Evolutionary conservation across 1,140 invertebrate genomes (phyloP).

Genomic region (Phocides pigmalion): DNA sequence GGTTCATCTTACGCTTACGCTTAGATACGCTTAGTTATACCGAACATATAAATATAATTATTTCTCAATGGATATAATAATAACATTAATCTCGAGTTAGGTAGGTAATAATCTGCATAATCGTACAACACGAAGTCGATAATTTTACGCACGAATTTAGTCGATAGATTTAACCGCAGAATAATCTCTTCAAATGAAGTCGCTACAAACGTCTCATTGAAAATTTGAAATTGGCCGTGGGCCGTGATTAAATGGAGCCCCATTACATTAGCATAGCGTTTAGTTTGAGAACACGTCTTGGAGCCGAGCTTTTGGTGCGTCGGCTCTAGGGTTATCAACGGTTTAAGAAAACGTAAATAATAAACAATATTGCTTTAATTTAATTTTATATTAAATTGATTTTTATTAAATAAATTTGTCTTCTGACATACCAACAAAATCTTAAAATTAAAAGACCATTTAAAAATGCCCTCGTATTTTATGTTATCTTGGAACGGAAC

Average conservation of each 20-base stretch:
- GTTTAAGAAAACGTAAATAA: not conserved
- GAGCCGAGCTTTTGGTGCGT: slow-evolving; percentile 47
- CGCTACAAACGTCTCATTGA: slow-evolving; percentile 70
- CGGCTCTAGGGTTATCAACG: slow-evolving; percentile 20
- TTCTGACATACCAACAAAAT: too few relatives aligned
- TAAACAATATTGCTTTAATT: too few relatives aligned
- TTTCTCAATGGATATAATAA: too few relatives aligned
- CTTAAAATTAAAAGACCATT: too few relatives aligned
- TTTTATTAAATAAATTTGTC: too few relatives aligned
- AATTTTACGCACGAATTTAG: not conserved
- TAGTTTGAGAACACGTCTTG: slow-evolving; percentile 72
- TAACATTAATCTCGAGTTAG: not conserved
- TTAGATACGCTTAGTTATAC: not conserved
- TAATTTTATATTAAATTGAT: too few relatives aligned
- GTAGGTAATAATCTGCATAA: not conserved
- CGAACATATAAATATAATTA: too few relatives aligned
- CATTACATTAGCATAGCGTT: slow-evolving; percentile 82
- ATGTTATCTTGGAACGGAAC: too few relatives aligned
- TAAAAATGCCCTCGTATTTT: too few relatives aligned
- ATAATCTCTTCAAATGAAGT: slow-evolving; percentile 57
- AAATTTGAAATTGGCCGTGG: slow-evolving; percentile 75
- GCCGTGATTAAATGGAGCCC: slow-evolving; percentile 75
- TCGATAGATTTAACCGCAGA: slow-evolving; percentile 5
- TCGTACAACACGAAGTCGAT: not conserved
- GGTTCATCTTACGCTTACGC: too few relatives aligned